These are phyloP conservation scores for Mellilla xanthometata DNA, from an alignment of 2,888 invertebrate genomes.

Conservation along the genomic window DNA sequence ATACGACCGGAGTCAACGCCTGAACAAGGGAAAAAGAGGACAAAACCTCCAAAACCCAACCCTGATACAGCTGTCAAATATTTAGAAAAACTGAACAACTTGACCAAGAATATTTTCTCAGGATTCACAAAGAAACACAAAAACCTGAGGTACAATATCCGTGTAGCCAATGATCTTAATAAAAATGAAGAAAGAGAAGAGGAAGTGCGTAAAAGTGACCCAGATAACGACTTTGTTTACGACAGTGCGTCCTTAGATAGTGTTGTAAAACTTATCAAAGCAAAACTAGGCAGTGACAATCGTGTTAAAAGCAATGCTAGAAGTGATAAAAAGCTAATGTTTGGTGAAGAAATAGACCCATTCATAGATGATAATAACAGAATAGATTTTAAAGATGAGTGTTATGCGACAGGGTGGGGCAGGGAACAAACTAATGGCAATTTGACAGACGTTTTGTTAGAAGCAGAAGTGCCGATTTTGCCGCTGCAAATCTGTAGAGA, in stretches of 20 bases:
- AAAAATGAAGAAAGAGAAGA: conserved; percentile 56
- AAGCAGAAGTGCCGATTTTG: conserved; percentile 89
- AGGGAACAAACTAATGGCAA: conserved; percentile 90
- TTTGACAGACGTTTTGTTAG: conserved; percentile 89
- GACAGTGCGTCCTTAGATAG: conserved; percentile 73
- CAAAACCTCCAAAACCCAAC: conserved; percentile 73
- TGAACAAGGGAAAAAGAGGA: conserved; percentile 51
- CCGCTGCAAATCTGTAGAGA: conserved; percentile 77
- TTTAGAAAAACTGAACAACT: conserved; percentile 70
- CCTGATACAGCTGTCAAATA: conserved; percentile 73
- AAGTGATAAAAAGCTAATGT: conserved; percentile 75
- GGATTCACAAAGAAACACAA: conserved; percentile 71
- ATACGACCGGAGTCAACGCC: conserved; percentile 51
- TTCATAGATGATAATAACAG: conserved; percentile 73
- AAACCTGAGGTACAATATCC: conserved; percentile 71
- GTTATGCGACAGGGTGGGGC: conserved; percentile 92
- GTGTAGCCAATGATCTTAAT: conserved; percentile 66
- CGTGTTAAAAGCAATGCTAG: conserved; percentile 48
- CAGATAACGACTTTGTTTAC: conserved; percentile 57
- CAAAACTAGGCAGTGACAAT: conserved; percentile 53
- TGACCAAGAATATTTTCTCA: conserved; percentile 68
- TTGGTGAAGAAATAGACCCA: conserved; percentile 75
- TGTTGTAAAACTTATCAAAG: conserved; percentile 66
- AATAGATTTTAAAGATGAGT: conserved; percentile 73
- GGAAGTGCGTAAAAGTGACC: conserved; percentile 48